These are phyloP conservation scores for Stegastes partitus DNA, from an alignment of 2,113 vertebrate species.

Conservation along the genomic window DNA sequence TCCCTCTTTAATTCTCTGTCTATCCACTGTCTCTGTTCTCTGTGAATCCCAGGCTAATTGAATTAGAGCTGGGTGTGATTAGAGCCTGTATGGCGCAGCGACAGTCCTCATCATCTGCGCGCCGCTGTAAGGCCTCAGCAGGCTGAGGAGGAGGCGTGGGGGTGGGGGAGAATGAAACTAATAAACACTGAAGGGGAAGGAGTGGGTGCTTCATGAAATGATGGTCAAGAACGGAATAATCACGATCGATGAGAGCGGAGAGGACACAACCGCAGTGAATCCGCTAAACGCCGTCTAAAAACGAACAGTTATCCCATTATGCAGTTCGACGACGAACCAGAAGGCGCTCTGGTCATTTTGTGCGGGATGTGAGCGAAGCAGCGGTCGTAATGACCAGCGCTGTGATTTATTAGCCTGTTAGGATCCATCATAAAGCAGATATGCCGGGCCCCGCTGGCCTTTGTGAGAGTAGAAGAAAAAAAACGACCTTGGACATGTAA, in stretches of 20 bases:
- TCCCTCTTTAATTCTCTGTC: constrained; percentile 43
- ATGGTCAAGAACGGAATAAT: no score
- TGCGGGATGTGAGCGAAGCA: constrained; percentile 12
- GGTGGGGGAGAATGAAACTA: constrained; percentile 2
- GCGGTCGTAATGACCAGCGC: constrained; percentile 23
- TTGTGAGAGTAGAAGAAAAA: constrained; percentile 45
- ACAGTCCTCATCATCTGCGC: constrained; percentile 33
- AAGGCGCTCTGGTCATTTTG: constrained; percentile 30
- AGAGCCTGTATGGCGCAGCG: constrained; percentile 26
- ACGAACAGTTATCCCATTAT: constrained; percentile 13
- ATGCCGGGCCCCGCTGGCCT: constrained; percentile 40
- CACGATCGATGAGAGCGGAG: constrained; percentile 4
- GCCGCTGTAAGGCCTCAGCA: constrained; percentile 11
- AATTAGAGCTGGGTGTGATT: constrained; percentile 72
- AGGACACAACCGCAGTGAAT: constrained; percentile 17
- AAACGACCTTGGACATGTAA: constrained; percentile 70
- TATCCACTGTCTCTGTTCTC: constrained; percentile 29
- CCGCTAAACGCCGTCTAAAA: background rate
- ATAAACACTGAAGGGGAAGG: background rate
- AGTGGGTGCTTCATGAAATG: constrained; percentile 25
- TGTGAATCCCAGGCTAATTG: constrained; percentile 62
- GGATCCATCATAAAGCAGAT: constrained; percentile 64
- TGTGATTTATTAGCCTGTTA: constrained; percentile 66
- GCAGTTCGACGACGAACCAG: background rate
- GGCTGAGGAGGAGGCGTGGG: background rate